Evolutionary conservation across 2,113 vertebrate genomes (phyloP).

Genomic region (Podiceps cristatus): DNA sequence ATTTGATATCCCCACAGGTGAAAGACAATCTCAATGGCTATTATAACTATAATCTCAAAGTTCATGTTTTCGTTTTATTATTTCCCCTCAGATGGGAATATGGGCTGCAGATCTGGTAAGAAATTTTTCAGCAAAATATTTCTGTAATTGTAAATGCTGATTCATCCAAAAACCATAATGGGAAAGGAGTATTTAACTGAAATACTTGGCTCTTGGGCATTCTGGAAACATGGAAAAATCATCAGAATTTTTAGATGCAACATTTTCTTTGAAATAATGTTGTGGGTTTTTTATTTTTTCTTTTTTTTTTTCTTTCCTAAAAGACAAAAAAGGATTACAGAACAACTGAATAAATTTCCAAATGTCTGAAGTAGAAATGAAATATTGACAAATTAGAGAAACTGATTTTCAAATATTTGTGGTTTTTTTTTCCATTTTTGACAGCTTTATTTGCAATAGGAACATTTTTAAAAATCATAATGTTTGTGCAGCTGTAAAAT

Average conservation of each 20-base stretch:
- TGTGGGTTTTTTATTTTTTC: no score
- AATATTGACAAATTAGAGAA: background rate
- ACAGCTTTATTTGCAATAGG: background rate
- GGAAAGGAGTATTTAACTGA: background rate
- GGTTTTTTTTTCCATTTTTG: background rate
- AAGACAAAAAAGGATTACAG: background rate
- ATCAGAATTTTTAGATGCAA: background rate
- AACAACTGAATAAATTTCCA: background rate
- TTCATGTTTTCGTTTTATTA: background rate
- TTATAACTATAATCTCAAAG: background rate
- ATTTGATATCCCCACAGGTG: background rate
- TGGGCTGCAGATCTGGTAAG: background rate
- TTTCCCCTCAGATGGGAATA: background rate
- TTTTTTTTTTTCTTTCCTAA: background rate
- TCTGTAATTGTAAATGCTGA: background rate
- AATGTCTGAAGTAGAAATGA: background rate
- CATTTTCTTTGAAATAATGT: background rate
- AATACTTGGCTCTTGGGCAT: background rate
- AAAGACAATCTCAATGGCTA: background rate
- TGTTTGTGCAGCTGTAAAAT: background rate
- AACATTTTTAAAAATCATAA: background rate
- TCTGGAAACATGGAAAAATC: background rate
- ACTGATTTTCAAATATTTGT: background rate
- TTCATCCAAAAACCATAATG: fast-evolving
- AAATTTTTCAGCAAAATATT: background rate